A percentile compares a stretch with the other conserved stretches of the same genome.
These are phyloP conservation scores for Oxytorus armatus DNA, from an alignment of 2,888 invertebrate genomes.

Conservation along the genomic window DNA sequence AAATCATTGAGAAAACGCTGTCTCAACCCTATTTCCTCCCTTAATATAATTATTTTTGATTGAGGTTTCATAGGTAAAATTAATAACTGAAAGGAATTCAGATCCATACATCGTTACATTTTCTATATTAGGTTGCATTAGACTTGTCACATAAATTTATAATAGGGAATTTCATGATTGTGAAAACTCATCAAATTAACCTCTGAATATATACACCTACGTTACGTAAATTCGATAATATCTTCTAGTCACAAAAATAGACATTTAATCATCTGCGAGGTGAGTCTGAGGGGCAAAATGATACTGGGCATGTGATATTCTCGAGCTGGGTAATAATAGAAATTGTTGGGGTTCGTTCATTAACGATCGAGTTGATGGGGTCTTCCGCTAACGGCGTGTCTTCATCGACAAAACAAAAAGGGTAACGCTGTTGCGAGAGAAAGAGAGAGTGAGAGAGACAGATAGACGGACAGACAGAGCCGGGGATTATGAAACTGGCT, in stretches of 20 bases:
- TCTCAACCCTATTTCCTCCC: no score
- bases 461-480: neutral
- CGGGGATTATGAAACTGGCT: constrained; percentile 5
- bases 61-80: no score
- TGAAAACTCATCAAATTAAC: neutral
- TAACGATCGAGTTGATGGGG: constrained; percentile 6
- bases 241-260: neutral
- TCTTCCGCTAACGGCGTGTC: constrained; percentile 1
- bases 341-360: constrained; percentile 1
- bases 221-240: neutral
- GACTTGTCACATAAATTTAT: neutral
- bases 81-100: no score
- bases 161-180: neutral
- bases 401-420: constrained; percentile 30
- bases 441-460: neutral
- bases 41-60: no score
- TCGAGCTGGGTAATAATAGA: constrained; percentile 1
- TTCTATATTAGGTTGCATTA: no score
- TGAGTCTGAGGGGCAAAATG: neutral
- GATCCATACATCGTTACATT: no score
- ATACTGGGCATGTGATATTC: neutral
- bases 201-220: neutral
- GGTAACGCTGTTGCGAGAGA: neutral
- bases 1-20: no score
- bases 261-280: neutral